These are phyloP conservation scores for Selene dorsalis DNA, from an alignment of 2,797 vertebrate species.

Conservation along the genomic window DNA sequence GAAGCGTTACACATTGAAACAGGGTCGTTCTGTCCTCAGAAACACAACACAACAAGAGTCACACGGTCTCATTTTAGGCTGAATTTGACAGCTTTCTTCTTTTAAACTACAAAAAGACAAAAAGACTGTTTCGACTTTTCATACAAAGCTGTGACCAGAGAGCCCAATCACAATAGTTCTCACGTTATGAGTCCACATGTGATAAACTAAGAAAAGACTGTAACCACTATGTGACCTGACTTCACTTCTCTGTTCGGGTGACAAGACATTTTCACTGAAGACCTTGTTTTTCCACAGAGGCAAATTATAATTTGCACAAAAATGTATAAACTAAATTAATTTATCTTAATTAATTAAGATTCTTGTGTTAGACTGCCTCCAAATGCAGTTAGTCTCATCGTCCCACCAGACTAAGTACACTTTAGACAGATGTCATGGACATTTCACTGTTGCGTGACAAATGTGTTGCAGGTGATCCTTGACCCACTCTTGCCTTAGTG, in stretches of 20 bases:
- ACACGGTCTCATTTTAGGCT: neutral
- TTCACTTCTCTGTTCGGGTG: neutral
- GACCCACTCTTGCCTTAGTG: neutral
- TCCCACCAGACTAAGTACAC: neutral
- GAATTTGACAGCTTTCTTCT: neutral
- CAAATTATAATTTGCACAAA: neutral
- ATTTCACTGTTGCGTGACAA: slow-evolving; percentile 7
- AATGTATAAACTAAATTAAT: neutral
- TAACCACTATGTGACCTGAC: neutral
- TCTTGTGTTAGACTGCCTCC: neutral
- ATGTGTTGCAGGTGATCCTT: slow-evolving; percentile 19
- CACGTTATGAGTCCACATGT: neutral
- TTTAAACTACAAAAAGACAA: slow-evolving; percentile 1
- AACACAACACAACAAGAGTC: neutral
- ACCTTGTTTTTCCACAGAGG: neutral
- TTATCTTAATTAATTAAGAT: neutral
- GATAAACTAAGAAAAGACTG: neutral
- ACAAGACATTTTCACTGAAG: neutral
- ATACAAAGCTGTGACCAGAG: neutral
- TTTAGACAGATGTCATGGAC: neutral
- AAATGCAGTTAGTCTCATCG: neutral
- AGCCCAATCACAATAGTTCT: neutral
- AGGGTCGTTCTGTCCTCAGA: neutral
- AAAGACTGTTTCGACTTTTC: neutral
- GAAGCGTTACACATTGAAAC: neutral